Percentiles rank a stretch among this genome's conserved stretches.
These are phyloP conservation scores for Folsomia candida DNA, from an alignment of 2,888 invertebrate genomes.

Conservation along the genomic window DNA sequence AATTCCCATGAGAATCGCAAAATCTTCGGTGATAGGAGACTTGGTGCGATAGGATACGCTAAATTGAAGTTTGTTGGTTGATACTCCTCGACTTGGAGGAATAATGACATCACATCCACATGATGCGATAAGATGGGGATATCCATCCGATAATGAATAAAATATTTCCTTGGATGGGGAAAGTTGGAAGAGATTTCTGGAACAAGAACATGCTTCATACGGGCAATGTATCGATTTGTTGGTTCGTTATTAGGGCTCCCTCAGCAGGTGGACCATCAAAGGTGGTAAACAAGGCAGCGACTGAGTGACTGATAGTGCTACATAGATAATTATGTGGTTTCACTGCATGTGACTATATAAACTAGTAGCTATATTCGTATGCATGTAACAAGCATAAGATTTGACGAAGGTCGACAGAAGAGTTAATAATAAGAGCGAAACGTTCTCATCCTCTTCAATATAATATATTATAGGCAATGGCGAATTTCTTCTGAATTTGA, in stretches of 20 bases:
- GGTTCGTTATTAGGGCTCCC: neutral
- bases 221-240: neutral
- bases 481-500: neutral
- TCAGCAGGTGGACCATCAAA: neutral
- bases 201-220: neutral
- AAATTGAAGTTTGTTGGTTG: neutral
- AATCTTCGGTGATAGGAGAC: neutral
- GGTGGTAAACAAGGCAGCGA: too few species aligned
- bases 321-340: too few species aligned
- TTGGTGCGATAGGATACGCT: neutral
- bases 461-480: too few species aligned
- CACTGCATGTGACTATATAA: too few species aligned
- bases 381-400: too few species aligned
- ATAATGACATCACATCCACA: neutral
- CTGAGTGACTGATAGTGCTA: too few species aligned
- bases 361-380: too few species aligned
- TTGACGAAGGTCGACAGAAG: too few species aligned
- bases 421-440: too few species aligned
- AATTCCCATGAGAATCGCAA: neutral
- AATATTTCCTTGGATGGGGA: neutral
- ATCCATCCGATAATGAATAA: neutral
- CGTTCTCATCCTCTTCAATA: too few species aligned
- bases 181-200: neutral
- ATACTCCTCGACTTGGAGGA: neutral
- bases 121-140: neutral